Percentiles rank a stretch among this genome's conserved stretches.
phyloP scores from a whole-genome alignment of 2,888 invertebrate genomes.

The Eulithis testata region DNA sequence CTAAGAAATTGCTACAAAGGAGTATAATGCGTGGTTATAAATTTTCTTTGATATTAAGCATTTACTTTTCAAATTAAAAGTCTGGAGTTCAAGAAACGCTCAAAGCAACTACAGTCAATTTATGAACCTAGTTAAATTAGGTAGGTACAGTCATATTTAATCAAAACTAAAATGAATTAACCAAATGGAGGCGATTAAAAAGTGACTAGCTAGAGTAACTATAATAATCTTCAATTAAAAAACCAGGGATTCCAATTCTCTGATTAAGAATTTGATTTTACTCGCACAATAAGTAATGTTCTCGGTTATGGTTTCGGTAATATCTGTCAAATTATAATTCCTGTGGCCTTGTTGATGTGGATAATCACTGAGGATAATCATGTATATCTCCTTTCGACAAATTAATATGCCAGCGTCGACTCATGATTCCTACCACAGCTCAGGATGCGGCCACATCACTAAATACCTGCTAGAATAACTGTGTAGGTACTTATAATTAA shows the following conservation, averaged over 20 bases:
- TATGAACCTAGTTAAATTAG: conserved; percentile 29
- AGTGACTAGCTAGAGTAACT: neutral
- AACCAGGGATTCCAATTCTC: too few species aligned
- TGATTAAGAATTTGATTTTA: too few species aligned
- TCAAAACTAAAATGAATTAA: neutral
- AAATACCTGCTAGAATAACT: too few species aligned
- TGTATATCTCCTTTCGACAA: conserved; percentile 48
- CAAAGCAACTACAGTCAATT: conserved; percentile 33
- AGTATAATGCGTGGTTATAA: neutral
- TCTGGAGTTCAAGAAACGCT: conserved; percentile 35
- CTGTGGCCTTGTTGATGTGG: conserved; percentile 36
- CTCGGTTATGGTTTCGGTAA: conserved; percentile 11
- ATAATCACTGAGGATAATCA: conserved; percentile 44
- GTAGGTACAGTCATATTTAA: neutral
- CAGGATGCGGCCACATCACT: conserved; percentile 29
- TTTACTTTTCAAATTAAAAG: conserved; percentile 30
- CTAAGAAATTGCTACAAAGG: neutral
- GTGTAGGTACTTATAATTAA: too few species aligned
- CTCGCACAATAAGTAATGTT: neutral
- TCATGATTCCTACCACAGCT: conserved; percentile 26
- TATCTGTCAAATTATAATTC: conserved; percentile 36
- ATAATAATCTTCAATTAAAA: too few species aligned
- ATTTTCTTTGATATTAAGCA: conserved; percentile 5
- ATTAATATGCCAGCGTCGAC: conserved; percentile 45
- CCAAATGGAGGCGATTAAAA: neutral